A percentile compares a stretch with the other conserved stretches of the same genome.
These are phyloP conservation scores for Drosophila lowei DNA, from an alignment of 1,140 invertebrate genomes.

Conservation along the genomic window DNA sequence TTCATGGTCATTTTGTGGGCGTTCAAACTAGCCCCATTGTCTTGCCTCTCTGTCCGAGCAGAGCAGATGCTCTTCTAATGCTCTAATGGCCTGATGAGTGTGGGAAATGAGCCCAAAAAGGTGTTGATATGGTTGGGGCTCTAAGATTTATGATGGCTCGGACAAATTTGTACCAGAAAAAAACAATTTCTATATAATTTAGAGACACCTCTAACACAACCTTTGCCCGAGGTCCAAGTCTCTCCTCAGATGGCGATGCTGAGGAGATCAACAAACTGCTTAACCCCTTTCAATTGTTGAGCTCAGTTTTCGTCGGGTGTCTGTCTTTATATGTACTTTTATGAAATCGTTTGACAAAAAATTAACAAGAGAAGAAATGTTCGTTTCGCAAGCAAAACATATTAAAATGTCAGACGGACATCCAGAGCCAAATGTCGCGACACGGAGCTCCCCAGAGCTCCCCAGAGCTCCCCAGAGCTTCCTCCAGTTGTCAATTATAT, in stretches of 20 bases:
- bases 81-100: neutral
- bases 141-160: conserved; percentile 24
- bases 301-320: too few species aligned
- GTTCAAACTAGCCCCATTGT: conserved; percentile 68
- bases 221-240: conserved; percentile 12
- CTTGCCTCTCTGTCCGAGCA: conserved; percentile 27
- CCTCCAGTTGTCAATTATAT: conserved; percentile 59
- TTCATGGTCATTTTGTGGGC: conserved; percentile 80
- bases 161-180: neutral
- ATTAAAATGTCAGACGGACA: conserved; percentile 67
- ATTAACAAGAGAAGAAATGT: conserved; percentile 32
- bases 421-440: conserved; percentile 68
- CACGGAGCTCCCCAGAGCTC: conserved; percentile 40
- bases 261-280: conserved; percentile 10
- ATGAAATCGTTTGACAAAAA: conserved; percentile 42
- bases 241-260: neutral
- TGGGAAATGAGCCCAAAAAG: conserved; percentile 24
- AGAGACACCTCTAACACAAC: neutral
- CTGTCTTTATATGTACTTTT: conserved; percentile 5
- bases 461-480: conserved; percentile 14
- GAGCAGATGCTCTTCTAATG: conserved; percentile 37
- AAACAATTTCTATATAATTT: conserved; percentile 32
- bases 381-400: conserved; percentile 55
- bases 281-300: conserved; percentile 23
- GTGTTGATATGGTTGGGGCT: conserved; percentile 7